These are phyloP conservation scores for Halictus ligatus DNA, from an alignment of 2,888 invertebrate genomes.

Conservation along the genomic window DNA sequence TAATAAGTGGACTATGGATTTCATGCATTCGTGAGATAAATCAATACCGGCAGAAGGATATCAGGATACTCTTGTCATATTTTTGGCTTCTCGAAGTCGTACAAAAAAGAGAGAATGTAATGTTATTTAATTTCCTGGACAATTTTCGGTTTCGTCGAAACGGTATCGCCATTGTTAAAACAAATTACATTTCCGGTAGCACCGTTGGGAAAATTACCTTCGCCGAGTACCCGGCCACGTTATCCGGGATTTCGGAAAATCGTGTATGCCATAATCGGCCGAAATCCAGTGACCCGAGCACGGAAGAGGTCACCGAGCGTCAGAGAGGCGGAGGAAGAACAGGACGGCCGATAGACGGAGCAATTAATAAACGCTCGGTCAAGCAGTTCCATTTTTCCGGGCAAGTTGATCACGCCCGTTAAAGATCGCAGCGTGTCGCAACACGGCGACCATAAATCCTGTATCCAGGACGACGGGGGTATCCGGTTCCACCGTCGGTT, in stretches of 20 bases:
- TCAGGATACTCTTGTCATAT: too few species aligned
- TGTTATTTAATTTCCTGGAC: not conserved
- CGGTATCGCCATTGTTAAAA: not conserved
- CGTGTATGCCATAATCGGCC: slow-evolving; percentile 1
- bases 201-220: not conserved
- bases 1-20: too few species aligned
- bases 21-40: too few species aligned
- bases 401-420: slow-evolving; percentile 66
- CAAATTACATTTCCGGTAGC: not conserved
- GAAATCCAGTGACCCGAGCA: not conserved
- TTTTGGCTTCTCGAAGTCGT: too few species aligned
- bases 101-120: not conserved
- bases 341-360: slow-evolving; percentile 14
- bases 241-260: not conserved
- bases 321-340: not conserved
- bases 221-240: not conserved
- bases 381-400: slow-evolving; percentile 43
- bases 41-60: too few species aligned
- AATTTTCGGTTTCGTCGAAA: not conserved
- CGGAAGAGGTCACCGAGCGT: not conserved
- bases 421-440: slow-evolving; percentile 66
- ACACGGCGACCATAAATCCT: slow-evolving; percentile 65
- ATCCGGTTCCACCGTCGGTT: slow-evolving; percentile 69
- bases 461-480: slow-evolving; percentile 69
- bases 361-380: slow-evolving; percentile 59